These are phyloP conservation scores for Zaprionus bogoriensis DNA, from an alignment of 2,888 invertebrate species.

Conservation along the genomic window DNA sequence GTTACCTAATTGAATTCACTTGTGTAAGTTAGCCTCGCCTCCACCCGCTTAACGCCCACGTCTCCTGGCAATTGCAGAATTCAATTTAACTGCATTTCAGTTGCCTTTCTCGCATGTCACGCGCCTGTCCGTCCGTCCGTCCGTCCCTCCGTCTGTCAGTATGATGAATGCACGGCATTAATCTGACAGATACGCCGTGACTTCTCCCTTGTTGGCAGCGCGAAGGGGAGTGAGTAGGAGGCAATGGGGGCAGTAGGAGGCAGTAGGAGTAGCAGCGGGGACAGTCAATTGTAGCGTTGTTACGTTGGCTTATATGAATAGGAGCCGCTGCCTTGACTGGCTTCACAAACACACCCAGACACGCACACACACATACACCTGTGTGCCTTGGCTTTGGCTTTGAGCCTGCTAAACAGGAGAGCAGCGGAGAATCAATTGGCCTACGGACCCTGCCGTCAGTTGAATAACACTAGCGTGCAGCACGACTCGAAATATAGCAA, in stretches of 20 bases:
- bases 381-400: not conserved
- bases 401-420: not conserved
- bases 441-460: not conserved
- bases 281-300: too few relatives aligned
- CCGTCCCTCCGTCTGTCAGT: slow-evolving; percentile 10
- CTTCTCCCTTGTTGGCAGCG: slow-evolving; percentile 14
- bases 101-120: slow-evolving; percentile 28
- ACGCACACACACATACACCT: not conserved
- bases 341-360: slow-evolving; percentile 11
- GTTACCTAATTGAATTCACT: slow-evolving; percentile 48
- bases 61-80: slow-evolving; percentile 27
- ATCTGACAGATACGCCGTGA: slow-evolving; percentile 53
- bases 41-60: not conserved
- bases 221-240: not conserved
- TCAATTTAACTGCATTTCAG: slow-evolving; percentile 54
- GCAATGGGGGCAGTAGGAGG: not conserved
- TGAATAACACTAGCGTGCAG: not conserved
- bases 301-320: slow-evolving; percentile 35
- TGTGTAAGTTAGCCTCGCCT: not conserved
- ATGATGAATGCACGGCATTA: slow-evolving; percentile 67
- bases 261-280: not conserved
- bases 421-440: slow-evolving; percentile 14
- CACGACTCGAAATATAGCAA: too few relatives aligned
- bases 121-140: not conserved
- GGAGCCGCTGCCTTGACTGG: slow-evolving; percentile 18